phyloP scores from a whole-genome alignment of 2,888 invertebrate genomes.

The Acleris holmiana region DNA sequence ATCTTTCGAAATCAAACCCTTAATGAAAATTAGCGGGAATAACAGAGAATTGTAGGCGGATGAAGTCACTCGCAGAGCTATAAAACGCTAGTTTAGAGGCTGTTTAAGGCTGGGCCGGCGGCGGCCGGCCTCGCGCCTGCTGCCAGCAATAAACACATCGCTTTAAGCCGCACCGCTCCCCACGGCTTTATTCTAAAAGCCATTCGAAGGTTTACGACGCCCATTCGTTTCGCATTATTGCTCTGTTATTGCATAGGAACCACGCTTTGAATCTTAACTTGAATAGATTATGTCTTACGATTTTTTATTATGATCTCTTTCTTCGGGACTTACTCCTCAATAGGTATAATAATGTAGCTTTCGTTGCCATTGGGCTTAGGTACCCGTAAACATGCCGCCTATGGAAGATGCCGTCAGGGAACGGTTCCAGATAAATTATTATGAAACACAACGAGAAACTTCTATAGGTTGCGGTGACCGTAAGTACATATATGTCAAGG shows the following conservation, averaged over 20 bases:
- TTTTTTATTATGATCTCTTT: constrained; percentile 28
- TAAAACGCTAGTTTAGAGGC: constrained; percentile 40
- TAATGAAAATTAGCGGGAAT: too few species aligned
- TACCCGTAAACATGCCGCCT: too few species aligned
- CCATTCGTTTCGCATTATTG: constrained; percentile 70
- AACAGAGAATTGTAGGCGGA: too few species aligned
- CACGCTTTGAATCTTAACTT: constrained; percentile 59
- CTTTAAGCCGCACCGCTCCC: constrained; percentile 61
- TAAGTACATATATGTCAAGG: too few species aligned
- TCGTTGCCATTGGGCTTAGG: neutral
- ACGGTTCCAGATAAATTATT: too few species aligned
- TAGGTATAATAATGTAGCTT: too few species aligned
- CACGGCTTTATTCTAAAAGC: constrained; percentile 66
- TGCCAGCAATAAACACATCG: constrained; percentile 62
- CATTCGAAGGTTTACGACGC: constrained; percentile 65
- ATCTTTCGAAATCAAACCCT: too few species aligned
- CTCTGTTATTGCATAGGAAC: constrained; percentile 61
- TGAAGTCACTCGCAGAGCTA: too few species aligned
- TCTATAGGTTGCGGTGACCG: too few species aligned
- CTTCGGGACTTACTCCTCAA: constrained; percentile 2
- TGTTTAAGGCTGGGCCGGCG: constrained; percentile 1
- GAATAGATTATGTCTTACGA: constrained; percentile 34
- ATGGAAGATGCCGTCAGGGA: too few species aligned
- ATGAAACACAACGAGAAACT: too few species aligned
- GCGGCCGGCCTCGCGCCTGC: constrained; percentile 42